These are phyloP conservation scores for Schrankia costaestrigalis DNA, from an alignment of 2,888 invertebrate genomes.

Conservation along the genomic window DNA sequence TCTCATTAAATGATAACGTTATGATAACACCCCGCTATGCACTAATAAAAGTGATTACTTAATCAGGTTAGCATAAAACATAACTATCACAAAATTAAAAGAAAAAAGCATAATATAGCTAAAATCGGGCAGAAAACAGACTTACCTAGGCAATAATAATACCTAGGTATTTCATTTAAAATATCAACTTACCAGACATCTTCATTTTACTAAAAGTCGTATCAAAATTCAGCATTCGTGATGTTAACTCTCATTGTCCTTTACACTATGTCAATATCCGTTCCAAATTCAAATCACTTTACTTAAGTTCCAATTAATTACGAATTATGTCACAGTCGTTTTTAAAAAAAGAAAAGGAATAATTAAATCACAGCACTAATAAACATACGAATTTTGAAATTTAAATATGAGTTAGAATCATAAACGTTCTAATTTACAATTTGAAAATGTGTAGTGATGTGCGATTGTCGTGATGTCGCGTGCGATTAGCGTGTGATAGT, in stretches of 20 bases:
- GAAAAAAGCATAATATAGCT: too few species aligned
- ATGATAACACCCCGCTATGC: neutral
- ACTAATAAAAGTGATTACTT: too few species aligned
- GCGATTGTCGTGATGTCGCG: constrained; percentile 31
- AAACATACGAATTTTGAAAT: constrained; percentile 2
- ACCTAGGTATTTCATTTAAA: neutral
- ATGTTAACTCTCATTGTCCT: constrained; percentile 25
- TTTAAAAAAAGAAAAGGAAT: constrained; percentile 1
- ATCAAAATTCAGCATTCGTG: constrained; percentile 52
- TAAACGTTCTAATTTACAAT: constrained; percentile 35
- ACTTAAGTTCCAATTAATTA: constrained; percentile 17
- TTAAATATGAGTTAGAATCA: too few species aligned
- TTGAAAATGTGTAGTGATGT: constrained; percentile 32
- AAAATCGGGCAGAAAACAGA: too few species aligned
- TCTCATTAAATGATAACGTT: neutral
- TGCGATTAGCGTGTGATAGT: constrained; percentile 44
- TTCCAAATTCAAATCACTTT: too few species aligned
- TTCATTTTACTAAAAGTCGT: constrained; percentile 62
- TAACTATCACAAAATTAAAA: too few species aligned
- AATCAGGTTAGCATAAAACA: too few species aligned
- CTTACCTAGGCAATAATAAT: neutral
- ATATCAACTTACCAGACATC: constrained; percentile 66
- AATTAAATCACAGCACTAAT: constrained; percentile 9
- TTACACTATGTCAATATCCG: constrained; percentile 17
- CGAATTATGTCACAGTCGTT: constrained; percentile 5